phyloP scores from a whole-genome alignment of 1,140 invertebrate genomes.

The Orius laevigatus region DNA sequence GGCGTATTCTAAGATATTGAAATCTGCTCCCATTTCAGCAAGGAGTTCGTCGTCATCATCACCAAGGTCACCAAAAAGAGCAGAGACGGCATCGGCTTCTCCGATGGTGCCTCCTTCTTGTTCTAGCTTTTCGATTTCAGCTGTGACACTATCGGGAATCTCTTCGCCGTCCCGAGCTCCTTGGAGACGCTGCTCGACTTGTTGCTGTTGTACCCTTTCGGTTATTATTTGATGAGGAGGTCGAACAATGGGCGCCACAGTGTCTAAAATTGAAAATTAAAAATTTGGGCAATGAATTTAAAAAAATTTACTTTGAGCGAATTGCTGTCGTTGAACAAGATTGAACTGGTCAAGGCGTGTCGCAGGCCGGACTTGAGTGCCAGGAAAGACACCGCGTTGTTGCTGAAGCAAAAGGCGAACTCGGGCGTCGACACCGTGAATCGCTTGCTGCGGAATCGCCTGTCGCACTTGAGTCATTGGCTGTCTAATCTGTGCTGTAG shows the following conservation, averaged over 20 bases:
- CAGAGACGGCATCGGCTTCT: constrained; percentile 54
- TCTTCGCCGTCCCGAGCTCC: constrained; percentile 27
- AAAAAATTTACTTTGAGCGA: constrained; percentile 7
- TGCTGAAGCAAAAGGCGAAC: constrained; percentile 26
- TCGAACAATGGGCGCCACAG: background rate
- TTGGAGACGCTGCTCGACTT: constrained; percentile 18
- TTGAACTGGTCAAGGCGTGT: constrained; percentile 9
- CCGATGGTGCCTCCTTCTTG: constrained; percentile 44
- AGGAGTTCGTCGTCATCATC: constrained; percentile 66
- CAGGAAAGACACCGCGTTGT: constrained; percentile 9
- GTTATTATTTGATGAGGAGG: constrained; percentile 10
- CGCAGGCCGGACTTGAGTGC: constrained; percentile 5
- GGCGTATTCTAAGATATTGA: constrained; percentile 89
- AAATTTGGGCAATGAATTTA: background rate
- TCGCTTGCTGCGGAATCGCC: too few species aligned
- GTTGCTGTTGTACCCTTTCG: constrained; percentile 17
- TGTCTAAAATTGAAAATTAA: background rate
- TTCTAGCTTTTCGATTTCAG: constrained; percentile 61
- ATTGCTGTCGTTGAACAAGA: constrained; percentile 11
- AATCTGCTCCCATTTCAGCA: constrained; percentile 82
- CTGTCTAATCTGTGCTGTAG: too few species aligned
- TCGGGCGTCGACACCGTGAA: constrained; percentile 21
- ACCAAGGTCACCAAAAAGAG: constrained; percentile 61
- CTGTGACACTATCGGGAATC: constrained; percentile 63
- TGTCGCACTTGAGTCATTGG: too few species aligned